Base-by-base conservation (phyloP, 1,140 invertebrate species). In the Ceratina calcarata region DNA sequence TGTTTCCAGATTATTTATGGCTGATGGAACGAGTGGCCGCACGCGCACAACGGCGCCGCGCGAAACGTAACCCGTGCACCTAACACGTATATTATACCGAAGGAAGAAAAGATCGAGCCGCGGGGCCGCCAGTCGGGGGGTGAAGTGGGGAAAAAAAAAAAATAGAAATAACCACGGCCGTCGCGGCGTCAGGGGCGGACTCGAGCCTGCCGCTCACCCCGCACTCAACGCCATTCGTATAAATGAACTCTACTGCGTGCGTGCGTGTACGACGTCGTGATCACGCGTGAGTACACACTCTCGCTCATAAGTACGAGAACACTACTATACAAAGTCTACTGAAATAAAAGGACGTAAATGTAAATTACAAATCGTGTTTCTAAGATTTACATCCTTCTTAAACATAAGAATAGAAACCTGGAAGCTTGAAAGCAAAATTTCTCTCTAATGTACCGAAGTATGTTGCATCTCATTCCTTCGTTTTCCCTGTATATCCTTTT, bases 1-100 rank as follows among this genome's bases (percentile, higher is more conserved):
- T 88, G 87, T 88, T 88, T 85, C 69, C 74, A 86, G 80, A 86
- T 88, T 88, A 88, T 88, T 88, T 88, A 88, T 88, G 86, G 81
- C 69, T 64, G 66, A 67, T 71, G 80, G 81, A 87, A 87, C 82
- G 87, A 87, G 78, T 77, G 69, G 71, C 68, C 86, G 83, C 88
- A 89, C 86, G 88, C 88, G 83, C 85, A 79, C 76, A 58, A 62
- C 83, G 62, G 15, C n/a, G 73, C 62, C 58, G 64, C 58, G 64
- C 76, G 85, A 73, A 86, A 87, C 84, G 84, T 85, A 84, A 87
- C 61, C 86, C 86, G 86, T 87, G 86, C 81, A 74, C 65, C 84
- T 81, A 86, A 83, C 84, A 74, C 81, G 85, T 83, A 86, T 67
- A 83, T 83, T 86, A 87, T 76, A 80, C 67, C 68, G 37, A 74